Percentiles rank a stretch among this genome's conserved stretches.
Conservation (phyloP, 2,888 invertebrate genomes). For the Cataglyphis cursor region DNA sequence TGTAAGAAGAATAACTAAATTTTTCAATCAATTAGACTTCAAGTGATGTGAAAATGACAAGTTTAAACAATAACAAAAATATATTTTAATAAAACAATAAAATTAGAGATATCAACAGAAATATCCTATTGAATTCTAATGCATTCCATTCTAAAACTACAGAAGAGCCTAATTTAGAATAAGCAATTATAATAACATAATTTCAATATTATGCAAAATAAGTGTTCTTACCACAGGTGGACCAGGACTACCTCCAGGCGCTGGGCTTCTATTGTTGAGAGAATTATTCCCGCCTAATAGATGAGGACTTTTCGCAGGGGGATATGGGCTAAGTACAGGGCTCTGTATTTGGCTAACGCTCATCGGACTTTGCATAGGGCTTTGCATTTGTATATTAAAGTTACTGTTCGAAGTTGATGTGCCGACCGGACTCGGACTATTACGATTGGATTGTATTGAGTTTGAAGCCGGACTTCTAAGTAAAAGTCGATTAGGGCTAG, state of each 20-base stretch:
- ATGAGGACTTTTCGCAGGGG: constrained; percentile 86
- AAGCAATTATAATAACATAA: background rate
- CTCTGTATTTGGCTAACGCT: constrained; percentile 85
- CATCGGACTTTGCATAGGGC: constrained; percentile 86
- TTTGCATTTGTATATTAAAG: constrained; percentile 85
- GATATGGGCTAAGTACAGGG: constrained; percentile 85
- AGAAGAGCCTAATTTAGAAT: background rate
- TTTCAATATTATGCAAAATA: constrained; percentile 1
- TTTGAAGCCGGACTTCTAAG: constrained; percentile 85
- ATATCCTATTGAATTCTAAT: background rate
- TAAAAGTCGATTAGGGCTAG: constrained; percentile 84
- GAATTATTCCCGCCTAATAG: constrained; percentile 80
- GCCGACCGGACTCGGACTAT: constrained; percentile 85
- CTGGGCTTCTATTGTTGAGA: constrained; percentile 85
- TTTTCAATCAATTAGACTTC: too few relatives aligned
- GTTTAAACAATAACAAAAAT: background rate
- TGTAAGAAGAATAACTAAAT: too few relatives aligned
- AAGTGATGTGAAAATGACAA: too few relatives aligned
- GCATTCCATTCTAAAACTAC: background rate
- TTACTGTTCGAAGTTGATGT: constrained; percentile 81
- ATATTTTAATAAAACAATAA: background rate
- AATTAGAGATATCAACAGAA: background rate
- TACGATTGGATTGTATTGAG: constrained; percentile 84
- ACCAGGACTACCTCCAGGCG: constrained; percentile 85
- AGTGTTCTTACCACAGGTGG: constrained; percentile 83